Percentiles rank a stretch among this genome's conserved stretches.
Conservation (phyloP, 2,797 vertebrate genomes). For the Pyrrhura leucotis region DNA sequence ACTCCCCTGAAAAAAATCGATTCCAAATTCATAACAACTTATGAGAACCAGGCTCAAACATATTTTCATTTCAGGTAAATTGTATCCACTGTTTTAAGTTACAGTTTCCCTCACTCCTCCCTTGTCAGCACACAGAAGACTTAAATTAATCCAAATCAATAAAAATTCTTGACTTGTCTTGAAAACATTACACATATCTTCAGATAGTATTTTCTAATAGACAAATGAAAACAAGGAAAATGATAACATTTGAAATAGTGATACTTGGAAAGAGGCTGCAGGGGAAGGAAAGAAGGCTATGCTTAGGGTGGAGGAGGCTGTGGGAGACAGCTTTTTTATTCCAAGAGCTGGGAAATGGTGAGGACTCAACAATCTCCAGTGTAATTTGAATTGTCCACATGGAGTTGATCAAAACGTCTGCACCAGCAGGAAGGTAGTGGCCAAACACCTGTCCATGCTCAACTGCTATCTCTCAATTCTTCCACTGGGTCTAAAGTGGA, state of each 20-base stretch:
- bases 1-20: background rate
- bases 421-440: background rate
- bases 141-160: background rate
- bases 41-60: background rate
- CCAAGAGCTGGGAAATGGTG: background rate
- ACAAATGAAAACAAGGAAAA: background rate
- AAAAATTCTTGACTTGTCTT: background rate
- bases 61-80: background rate
- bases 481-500: background rate
- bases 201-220: background rate
- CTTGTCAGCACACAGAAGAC: background rate
- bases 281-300: background rate
- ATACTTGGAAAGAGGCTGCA: background rate
- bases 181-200: background rate
- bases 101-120: background rate
- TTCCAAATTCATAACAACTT: background rate
- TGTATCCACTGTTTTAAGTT: background rate
- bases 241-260: background rate
- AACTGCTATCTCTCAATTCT: background rate
- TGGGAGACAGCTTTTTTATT: background rate
- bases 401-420: accelerated
- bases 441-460: background rate
- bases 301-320: background rate
- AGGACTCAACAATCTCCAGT: background rate
- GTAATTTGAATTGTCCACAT: background rate